Base-by-base conservation (phyloP, 2,888 invertebrate species). In the Incurvaria masculella region DNA sequence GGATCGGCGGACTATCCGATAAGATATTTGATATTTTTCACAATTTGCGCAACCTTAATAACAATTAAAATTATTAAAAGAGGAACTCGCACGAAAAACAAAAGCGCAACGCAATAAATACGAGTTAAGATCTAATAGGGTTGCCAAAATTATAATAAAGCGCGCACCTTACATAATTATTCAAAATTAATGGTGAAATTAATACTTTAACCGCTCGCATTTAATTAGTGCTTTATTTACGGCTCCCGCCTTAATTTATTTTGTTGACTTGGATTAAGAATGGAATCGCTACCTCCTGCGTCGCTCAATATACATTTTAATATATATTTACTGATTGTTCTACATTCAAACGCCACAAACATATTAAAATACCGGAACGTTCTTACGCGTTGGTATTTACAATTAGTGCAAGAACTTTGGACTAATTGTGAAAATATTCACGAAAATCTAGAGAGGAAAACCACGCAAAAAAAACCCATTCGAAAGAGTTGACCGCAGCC, bases 181-280 rank as follows among this genome's bases (percentile, higher is more conserved):
- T 75, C 72, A 69, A 65, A 71, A 71, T 74, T 76, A 73, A 73
- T 73, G 74, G 69, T 64, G 74, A 75, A 76, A 75, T 73, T 72
- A 75, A 78, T 78, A 76, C 72, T 74, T 75, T 72, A 67, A 69
- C 69, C 68, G 72, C 63, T 68, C 65, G 63, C 68, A 71, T 71
- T 47, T 72, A 71, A 76, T 76, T 72, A 72, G 63, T 66, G 65
- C 67, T 64, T 69, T 67, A 68, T 67, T 68, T 67, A 63, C 63
- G 59, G 59, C 56, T 51, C 44, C 48, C 48, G 39, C 46, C 54
- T 44, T 50, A 56, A 51, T 52, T 53, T 20, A 41, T 26, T 49
- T 45, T 44, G 27, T 42, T 21, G 44, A 38, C 16, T 42, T 48
- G 45, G 45, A 43, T 33, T 33, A 19, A 43, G n/a, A n/a, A n/a